Base-by-base conservation (phyloP, 2,113 vertebrate genomes). In the Myiagra hebetior region DNA sequence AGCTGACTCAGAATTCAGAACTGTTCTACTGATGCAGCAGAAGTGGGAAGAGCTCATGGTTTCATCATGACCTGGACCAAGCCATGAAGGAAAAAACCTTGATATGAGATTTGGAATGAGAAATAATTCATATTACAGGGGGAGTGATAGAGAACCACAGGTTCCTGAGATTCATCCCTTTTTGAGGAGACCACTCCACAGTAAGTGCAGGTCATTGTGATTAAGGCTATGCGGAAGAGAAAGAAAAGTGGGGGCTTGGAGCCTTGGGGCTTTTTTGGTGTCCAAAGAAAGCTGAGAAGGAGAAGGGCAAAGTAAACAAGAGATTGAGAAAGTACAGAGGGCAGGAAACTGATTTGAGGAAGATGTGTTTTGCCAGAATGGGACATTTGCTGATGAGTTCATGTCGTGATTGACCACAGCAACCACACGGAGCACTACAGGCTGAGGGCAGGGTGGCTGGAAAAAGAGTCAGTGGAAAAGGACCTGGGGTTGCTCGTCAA, bases 311-410 rank as follows among this genome's bases (percentile, higher is more conserved):
- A 56, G 44, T 16, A 11, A 86, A 12, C 24, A 79, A 41, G 33
- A 85, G 59, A 72, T 24, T 74, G 62, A 87, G 63, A 89, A 87
- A 60, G 23, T 69, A 56, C 27, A 73, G 57, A 50, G 16, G 18
- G 2, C 2, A 75, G 30, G 4, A 79, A 78, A 55, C 1, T 46
- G 7, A 21, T 82, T 5, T 46, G 57, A 93, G 85, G 56, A 96
- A 93, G 68, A 63, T 91, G 39, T n/a, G 31, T 74, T 87, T 95
- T 84, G 49, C 42, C 72, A 89, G 69, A 97, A 96, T 59, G 64
- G 5, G 7, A n/a, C 7, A 23, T 72, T 76, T 85, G 4, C 35
- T 63, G 20, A 18, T 57, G 9, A 65, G 17, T 6, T 88, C 26
- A 15, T 15, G 4, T 33, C 8, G 28, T 53, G 8, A 24, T 69